Base-by-base conservation (phyloP, 2,113 vertebrate species). In the Chaetorhynchus papuensis region DNA sequence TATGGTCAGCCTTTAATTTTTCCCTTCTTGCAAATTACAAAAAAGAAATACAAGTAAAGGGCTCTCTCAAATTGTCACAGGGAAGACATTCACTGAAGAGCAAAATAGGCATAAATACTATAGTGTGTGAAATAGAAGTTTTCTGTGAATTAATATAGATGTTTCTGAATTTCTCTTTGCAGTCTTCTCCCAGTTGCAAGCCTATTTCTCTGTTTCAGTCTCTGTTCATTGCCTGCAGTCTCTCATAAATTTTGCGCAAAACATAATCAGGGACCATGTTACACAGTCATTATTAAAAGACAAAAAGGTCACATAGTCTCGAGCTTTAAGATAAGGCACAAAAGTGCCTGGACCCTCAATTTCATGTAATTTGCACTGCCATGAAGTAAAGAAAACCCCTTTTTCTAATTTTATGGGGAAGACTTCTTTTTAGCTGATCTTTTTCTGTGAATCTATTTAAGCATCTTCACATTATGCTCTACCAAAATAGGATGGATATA, bases 231-330 rank as follows among this genome's bases (percentile, higher is more conserved):
- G 70, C 20, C 30, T 30, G 3, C 21, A 66, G 26, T 59, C 11
- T 66, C 31, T 52, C 17, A 15, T 8, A 83, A 90, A 72, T 21
- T 6, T 81, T 82, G 19, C 15, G 22, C 37, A n/a, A 49, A 71
- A 44, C 3, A 3, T 39, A 10, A 83, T 22, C 0, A 1, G 5
- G 41, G 28, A 13, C 50, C 76, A 9, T 39, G 4, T 83, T 69
- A 41, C 30, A 35, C 23, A 49, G 39, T 28, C 23, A 50, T 31
- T 60, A 60, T 47, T 42, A 76, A 89, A 77, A 83, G 78, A 63
- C 23, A 33, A 52, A 90, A 85, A 61, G 44, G 13, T 72, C 17
- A 31, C 3, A 5, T 26, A 28, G 57, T 68, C 28, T 14, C 3
- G 0, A 83, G 59, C 15, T 83, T 86, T 37, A 83, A 31, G 17